Base-by-base conservation (phyloP, 1,140 invertebrate species). In the Diploscapter pachys region DNA sequence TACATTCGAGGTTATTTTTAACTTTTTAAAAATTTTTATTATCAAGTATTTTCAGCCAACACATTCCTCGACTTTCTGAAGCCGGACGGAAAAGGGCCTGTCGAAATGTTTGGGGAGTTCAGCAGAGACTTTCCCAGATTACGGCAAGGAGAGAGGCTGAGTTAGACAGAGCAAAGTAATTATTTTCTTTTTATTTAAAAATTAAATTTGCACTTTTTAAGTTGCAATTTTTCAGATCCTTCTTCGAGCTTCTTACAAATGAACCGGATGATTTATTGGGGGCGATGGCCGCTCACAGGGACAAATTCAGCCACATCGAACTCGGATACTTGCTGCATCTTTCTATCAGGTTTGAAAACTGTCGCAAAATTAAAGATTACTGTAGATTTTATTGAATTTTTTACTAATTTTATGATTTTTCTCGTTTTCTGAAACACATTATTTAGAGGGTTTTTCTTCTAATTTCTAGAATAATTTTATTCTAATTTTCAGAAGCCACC, bases 221-320 rank as follows among this genome's bases (percentile, higher is more conserved):
- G 63, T 48, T 31, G 2, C 0, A 88, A 92, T 77, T 90, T 92
- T 80, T 96, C 31, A 31, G 31, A 31, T 31, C 31, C 31, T 31
- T 94, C 87, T 93, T 93, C 85, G 93, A 95, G 82, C 87, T 96
- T 62, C 91, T 96, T 69, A 92, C 92, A 80, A 89, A 91, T 77
- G 90, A 91, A 56, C 92, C 95, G 85, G 92, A 94, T 91, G 93
- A 95, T 86, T 92, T 97, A 81, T 88, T 96, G 53, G 90, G 91
- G 79, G 88, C 88, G 49, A 90, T 95, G 4, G 86, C 93, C 57
- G 93, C 94, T 83, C 90, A 91, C 79, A 92, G 93, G 11, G 90
- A 92, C 0, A 89, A 91, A 83, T 94, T 93, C 86, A 91, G 91
- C 2, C 91, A 93, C 85, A 86, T 93, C 80, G 93, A 94, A 84